Base-by-base conservation (phyloP, 23 tunicate species). In the Halocynthia aurantium region DNA sequence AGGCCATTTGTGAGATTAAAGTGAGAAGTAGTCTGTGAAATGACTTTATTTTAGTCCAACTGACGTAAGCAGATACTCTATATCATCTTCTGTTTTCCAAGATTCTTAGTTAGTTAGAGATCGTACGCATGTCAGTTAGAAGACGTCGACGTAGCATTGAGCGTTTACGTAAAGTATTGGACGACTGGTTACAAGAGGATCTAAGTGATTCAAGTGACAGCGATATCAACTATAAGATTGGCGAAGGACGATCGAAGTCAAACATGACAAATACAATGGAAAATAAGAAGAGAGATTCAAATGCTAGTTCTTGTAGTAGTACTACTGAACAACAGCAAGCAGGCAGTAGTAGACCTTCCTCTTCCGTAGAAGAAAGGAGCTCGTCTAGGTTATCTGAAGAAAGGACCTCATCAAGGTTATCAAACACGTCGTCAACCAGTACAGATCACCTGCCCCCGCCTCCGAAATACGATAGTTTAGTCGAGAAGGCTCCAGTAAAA, bases 391-490 rank as follows among this genome's bases (percentile, higher is more conserved):
- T 31, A 31, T 31, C 44, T 31, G 78, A 74, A 8, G 78, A 54
- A 10, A 52, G 78, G 6, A 56, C 57, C 12, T 74, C 78, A 11
- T 74, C 78, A 17, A 53, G 64, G 56, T 50, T 74, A 64, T 74
- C 78, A 74, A 52, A 20, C 20, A 6, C 78, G 40, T 70, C 75
- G 11, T 74, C 78, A 56, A 51, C 78, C n/a, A 65, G 64, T 18
- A 74, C 78, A 8, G 78, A 74, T 74, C 63, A 53, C 20, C 78
- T 74, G 5, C 78, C 78, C 10, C 78, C 78, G 10, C 78, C 78
- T 18, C 78, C 78, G 19, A 74, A 74, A 74, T 74, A 74, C 21
- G 78, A 74, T 31, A 31, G 44, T 31, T 31, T 31, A 31, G 44
- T 31, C 44, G 44, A 31, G 44, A 31, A 31, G 44, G 44, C 44